Conservation (phyloP, 2,797 vertebrate species). For the Dermochelys coriacea region DNA sequence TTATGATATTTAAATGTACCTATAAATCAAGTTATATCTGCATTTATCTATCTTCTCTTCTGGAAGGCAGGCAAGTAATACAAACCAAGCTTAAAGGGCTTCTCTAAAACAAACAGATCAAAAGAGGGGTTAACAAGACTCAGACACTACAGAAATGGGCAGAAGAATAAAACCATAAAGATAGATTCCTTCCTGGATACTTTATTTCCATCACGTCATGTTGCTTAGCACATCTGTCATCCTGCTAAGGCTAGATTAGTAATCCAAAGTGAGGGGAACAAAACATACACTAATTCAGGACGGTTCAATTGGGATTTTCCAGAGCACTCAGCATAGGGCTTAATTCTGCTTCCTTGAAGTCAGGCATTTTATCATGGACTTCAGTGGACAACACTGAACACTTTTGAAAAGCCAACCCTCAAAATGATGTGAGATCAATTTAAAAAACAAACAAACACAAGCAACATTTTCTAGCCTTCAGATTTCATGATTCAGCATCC, state of each 20-base stretch:
- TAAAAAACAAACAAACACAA: background rate
- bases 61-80: background rate
- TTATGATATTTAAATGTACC: slow-evolving; percentile 31
- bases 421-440: background rate
- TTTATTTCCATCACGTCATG: accelerated
- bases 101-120: background rate
- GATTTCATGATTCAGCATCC: background rate
- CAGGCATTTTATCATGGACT: too few species aligned
- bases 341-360: background rate
- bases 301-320: background rate
- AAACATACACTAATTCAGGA: background rate
- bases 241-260: background rate
- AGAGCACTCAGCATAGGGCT: accelerated
- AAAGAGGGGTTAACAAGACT: background rate
- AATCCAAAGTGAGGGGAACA: accelerated
- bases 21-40: background rate
- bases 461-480: background rate
- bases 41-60: slow-evolving; percentile 21
- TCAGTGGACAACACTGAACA: background rate
- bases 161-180: accelerated
- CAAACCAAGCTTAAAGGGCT: background rate
- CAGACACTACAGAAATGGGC: background rate
- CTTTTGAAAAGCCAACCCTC: background rate
- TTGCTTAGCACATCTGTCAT: accelerated
- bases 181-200: background rate